Percentiles rank a stretch among this genome's conserved stretches.
These are phyloP conservation scores for Styela plicata DNA, from an alignment of 23 tunicate species.

Conservation along the genomic window DNA sequence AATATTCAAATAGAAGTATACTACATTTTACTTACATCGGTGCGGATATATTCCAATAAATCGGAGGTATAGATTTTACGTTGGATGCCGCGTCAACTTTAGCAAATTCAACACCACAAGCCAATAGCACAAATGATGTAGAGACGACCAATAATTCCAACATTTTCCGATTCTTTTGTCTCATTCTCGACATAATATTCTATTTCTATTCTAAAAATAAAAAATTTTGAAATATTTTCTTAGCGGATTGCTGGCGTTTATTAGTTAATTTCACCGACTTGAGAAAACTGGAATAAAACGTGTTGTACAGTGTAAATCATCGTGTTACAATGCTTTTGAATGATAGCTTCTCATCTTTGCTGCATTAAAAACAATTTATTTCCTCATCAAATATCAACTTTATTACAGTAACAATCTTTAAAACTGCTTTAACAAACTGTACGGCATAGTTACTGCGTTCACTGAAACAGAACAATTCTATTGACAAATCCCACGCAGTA, in stretches of 20 bases:
- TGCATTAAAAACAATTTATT: too few relatives aligned
- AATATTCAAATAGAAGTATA: not conserved
- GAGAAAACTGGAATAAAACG: too few relatives aligned
- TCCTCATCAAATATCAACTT: too few relatives aligned
- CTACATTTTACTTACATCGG: slow-evolving; percentile 32
- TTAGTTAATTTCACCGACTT: too few relatives aligned
- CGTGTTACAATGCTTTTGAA: too few relatives aligned
- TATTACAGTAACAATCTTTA: too few relatives aligned
- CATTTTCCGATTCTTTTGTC: slow-evolving; percentile 1
- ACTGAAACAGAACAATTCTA: slow-evolving; percentile 7
- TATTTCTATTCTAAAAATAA: not conserved
- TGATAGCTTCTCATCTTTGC: too few relatives aligned
- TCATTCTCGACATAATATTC: not conserved
- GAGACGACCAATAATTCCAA: slow-evolving; percentile 17
- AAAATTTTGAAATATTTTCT: too few relatives aligned
- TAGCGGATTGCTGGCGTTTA: too few relatives aligned
- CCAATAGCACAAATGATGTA: slow-evolving; percentile 17
- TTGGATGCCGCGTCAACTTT: slow-evolving; percentile 25
- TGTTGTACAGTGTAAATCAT: too few relatives aligned
- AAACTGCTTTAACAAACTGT: too few relatives aligned
- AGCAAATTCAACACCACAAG: slow-evolving; percentile 32
- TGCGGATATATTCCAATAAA: slow-evolving; percentile 27
- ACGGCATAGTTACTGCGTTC: not conserved
- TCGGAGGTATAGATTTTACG: slow-evolving; percentile 23
- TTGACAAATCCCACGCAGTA: slow-evolving; percentile 16